Base-by-base conservation (phyloP, 2,797 vertebrate genomes). In the Selene dorsalis region DNA sequence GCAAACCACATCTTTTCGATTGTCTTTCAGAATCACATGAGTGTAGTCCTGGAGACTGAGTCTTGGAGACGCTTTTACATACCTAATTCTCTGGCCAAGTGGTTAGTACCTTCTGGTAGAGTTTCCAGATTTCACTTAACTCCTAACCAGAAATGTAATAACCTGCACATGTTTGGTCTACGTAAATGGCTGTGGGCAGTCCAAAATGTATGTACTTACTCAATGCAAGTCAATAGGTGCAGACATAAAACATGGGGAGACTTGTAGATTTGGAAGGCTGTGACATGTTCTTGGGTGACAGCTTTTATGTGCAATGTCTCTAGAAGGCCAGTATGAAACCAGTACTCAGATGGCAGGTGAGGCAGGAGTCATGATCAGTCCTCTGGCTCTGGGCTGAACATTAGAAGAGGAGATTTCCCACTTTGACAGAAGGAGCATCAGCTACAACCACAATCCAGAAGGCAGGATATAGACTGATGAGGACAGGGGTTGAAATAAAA, bases 401-500 rank as follows among this genome's bases (percentile, higher is more conserved):
- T 17, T 59, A 13, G 39, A 38, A 55, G 12, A 64, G 61, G 32
- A 50, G 30, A 30, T 16, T 4, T 59, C 16, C 26, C 17, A 32
- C 8, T 35, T 12, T 45, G 2, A 17, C 32, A 72, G 43, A 24
- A 73, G n/a, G n/a, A n/a, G n/a, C n/a, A n/a, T n/a, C n/a, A n/a
- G 63, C 30, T 26, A 35, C 13, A 17, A 52, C 48, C 38, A 38
- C 14, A 70, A 60, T 65, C 53, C 64, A 26, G 38, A n/a, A 47
- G 63, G 45, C 17, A 69, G 45, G 47, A 64, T 38, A 47, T 43
- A 30, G 30, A 14, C 56, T 22, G 47, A 67, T 20, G 10, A 39
- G 12, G 43, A 58, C 45, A 59, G 17, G 13, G 12, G 39, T 43
- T 58, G 52, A 69, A 20, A 81, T 75, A 17, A 73, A 69, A 71